Base-by-base conservation (phyloP, 2,888 invertebrate genomes). In the Chromoteleia sp. region DNA sequence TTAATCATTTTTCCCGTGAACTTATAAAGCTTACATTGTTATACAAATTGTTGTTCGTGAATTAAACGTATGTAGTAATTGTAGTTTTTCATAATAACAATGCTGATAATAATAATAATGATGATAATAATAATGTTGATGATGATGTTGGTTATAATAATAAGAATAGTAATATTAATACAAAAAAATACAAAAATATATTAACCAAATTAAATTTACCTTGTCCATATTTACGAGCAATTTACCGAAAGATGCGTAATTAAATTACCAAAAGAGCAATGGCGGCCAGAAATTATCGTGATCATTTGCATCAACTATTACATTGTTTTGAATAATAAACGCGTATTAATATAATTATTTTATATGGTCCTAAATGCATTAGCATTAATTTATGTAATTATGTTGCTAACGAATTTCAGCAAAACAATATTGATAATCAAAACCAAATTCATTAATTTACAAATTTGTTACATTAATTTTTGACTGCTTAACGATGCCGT, bases 271-370 rank as follows among this genome's bases (percentile, higher is more conserved):
- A 67, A 54, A 67, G 29, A 14, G 19, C 52, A 67, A 41, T 54
- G 14, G 30, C 30, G 19, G 30, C 30, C 7, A 30, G 54, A 67
- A 54, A 67, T 41, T 67, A 67, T 43, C 30, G 63, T 36, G 36
- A 45, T 29, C 25, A 45, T 43, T 68, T 21, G 45, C 10, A 10
- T 43, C 33, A 6, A 68, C 19, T 25, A 45, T 68, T 45, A 45
- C 14, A 59, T 59, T 48, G 70, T 50, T 48, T 48, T 58, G 50
- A 59, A 59, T 70, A 59, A 70, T 70, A 48, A 70, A 21, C 48
- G 39, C 39, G 17, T 43, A 59, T 56, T 68, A 67, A 65, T 65
- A 41, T 54, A 52, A 54, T 54, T 10, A 25, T 50, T 65, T 39
- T 39, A 39, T 25, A 17, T 15, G 17, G 67, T 19, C 41, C 54